These are phyloP conservation scores for Drosophila robusta DNA, from an alignment of 2,888 invertebrate species.

Conservation along the genomic window DNA sequence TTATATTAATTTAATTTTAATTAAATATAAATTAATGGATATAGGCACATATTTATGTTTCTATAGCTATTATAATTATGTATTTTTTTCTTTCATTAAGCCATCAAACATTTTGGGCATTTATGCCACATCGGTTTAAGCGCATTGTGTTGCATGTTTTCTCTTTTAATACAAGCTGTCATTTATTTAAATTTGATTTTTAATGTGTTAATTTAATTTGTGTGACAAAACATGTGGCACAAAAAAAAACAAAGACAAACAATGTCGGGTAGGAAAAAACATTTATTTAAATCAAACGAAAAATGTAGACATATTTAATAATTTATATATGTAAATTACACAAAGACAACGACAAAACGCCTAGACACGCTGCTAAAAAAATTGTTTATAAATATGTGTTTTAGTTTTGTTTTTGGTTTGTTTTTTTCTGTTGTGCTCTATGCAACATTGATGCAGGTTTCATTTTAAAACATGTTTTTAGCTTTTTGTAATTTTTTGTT, in stretches of 20 bases:
- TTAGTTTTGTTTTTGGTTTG: slow-evolving; percentile 12
- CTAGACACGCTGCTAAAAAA: slow-evolving; percentile 44
- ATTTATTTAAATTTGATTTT: slow-evolving; percentile 52
- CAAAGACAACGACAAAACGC: slow-evolving; percentile 49
- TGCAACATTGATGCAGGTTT: slow-evolving; percentile 20
- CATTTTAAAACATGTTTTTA: slow-evolving; percentile 22
- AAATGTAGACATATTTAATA: slow-evolving; percentile 15
- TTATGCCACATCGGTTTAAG: slow-evolving; percentile 22
- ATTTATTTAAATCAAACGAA: slow-evolving; percentile 42
- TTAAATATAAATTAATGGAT: not conserved
- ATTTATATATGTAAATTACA: slow-evolving; percentile 45
- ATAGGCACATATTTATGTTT: not conserved
- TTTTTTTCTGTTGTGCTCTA: slow-evolving; percentile 10
- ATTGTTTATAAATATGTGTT: slow-evolving; percentile 16
- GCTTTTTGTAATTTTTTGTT: not conserved
- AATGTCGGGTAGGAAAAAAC: slow-evolving; percentile 20
- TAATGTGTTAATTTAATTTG: slow-evolving; percentile 50
- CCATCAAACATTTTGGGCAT: not conserved
- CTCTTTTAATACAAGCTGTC: slow-evolving; percentile 33
- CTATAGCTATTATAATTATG: not conserved
- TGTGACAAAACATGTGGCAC: slow-evolving; percentile 25
- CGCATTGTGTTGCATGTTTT: slow-evolving; percentile 16
- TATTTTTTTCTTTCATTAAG: not conserved
- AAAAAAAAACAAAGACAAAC: slow-evolving; percentile 17
- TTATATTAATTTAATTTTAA: not conserved